Base-by-base conservation (phyloP, 2,888 invertebrate species). In the Ophion ventricosus region DNA sequence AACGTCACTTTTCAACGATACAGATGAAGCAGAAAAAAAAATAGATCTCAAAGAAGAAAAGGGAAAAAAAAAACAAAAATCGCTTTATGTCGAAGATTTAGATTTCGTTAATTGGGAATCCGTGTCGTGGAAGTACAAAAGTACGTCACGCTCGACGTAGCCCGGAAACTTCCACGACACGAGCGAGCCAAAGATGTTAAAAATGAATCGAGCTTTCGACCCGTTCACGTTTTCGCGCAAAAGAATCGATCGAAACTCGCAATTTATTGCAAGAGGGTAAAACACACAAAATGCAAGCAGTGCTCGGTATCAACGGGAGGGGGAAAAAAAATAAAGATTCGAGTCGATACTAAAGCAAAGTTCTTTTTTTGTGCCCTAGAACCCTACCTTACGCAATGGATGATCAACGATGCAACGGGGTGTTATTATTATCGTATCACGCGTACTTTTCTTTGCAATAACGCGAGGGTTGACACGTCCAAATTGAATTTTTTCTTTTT, bases 81-180 rank as follows among this genome's bases (percentile, higher is more conserved):
- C 49, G 14, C 11, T 17, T 49, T 49, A 29, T 10, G 54, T 63
- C 57, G 23, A 35, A 49, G 14, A 17, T 5, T 35, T 0, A 43
- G 49, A 11, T 63, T 72, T 56, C 20, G 7, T 78, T 29, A 11
- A 56, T 17, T 66, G 25, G 54, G 26, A 75, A 70, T 67, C 80
- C 84, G 87, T 85, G 87, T 84, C 86, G 87, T 85, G 83, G 86
- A 87, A 86, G 85, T 75, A 83, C 84, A 73, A 86, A 0, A 74
- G 82, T 82, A 84, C 85, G 75, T 70, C 23, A 49, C 7, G 5
- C 61, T 10, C 4, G 20, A 66, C 79, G 86, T 76, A 84, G 74
- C 26, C 20, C 64, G 73, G 40, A n/a, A 82, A 84, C 85, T 86
- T 85, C 87, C 85, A 85, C 86, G 86, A 87, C 87, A 85, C 85